Percentiles rank a stretch among this genome's conserved stretches.
Conservation (phyloP, 37 sponge, comb jelly and placozoan species). For the Crambe crambe region DNA sequence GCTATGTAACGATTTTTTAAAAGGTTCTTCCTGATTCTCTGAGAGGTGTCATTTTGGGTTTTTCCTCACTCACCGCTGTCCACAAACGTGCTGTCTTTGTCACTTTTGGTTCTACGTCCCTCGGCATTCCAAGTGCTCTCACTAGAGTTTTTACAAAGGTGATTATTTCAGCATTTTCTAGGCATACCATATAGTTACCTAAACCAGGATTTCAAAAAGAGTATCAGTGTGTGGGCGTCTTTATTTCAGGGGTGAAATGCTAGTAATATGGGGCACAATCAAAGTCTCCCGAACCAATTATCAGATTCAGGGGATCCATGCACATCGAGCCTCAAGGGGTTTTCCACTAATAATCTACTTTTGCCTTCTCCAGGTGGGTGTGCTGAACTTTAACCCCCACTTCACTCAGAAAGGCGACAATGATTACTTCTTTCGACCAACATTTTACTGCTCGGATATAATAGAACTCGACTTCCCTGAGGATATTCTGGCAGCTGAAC, state of each 20-base stretch:
- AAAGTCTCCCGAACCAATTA: no score
- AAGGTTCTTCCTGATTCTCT: constrained; percentile 26
- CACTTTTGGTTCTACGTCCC: constrained; percentile 30
- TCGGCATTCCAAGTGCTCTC: constrained; percentile 37
- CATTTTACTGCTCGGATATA: neutral
- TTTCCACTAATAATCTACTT: no score
- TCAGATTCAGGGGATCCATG: no score
- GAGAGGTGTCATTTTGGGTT: constrained; percentile 33
- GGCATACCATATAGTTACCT: no score
- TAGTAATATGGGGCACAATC: no score
- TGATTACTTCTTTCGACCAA: neutral
- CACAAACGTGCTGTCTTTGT: constrained; percentile 29
- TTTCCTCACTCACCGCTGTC: constrained; percentile 15
- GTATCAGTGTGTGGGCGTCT: no score
- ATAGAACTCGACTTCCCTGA: constrained; percentile 17
- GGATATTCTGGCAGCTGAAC: constrained; percentile 21
- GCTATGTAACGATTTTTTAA: no score
- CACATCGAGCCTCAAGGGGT: no score
- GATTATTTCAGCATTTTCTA: neutral
- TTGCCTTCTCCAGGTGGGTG: constrained; percentile 16
- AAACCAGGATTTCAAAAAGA: no score
- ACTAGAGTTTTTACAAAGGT: constrained; percentile 31
- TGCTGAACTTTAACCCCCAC: constrained; percentile 31
- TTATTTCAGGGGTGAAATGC: no score
- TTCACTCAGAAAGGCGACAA: neutral